phyloP scores from a whole-genome alignment of 2,113 vertebrate species.

The Brachypodius melanocephalos region DNA sequence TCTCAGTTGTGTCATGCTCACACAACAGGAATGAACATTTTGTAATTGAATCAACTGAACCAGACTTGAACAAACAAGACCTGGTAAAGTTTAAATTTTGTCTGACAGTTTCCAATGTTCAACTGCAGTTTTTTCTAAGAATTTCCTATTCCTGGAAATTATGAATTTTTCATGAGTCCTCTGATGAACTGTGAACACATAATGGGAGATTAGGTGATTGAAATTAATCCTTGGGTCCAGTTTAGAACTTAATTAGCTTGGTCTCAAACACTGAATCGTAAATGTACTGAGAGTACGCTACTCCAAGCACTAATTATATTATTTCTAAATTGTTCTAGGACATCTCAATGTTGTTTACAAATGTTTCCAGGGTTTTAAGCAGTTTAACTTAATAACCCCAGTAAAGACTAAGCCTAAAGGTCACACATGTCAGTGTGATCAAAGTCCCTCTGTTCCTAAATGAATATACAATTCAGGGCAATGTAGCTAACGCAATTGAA shows the following conservation, averaged over 20 bases:
- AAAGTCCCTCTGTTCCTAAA: neutral
- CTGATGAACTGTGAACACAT: neutral
- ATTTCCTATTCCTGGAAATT: neutral
- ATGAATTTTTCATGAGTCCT: neutral
- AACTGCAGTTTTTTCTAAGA: constrained; percentile 11
- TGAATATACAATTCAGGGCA: neutral
- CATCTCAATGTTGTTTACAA: neutral
- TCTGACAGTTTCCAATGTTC: neutral
- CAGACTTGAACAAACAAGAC: neutral
- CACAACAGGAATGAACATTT: neutral
- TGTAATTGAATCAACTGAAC: neutral
- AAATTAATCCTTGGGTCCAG: neutral
- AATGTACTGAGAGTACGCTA: neutral
- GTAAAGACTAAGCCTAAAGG: neutral
- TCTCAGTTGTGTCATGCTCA: neutral
- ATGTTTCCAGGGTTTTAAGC: neutral
- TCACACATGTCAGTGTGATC: neutral
- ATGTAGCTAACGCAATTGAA: neutral
- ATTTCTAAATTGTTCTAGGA: constrained; percentile 24
- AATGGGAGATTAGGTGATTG: neutral
- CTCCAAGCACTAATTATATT: constrained; percentile 1
- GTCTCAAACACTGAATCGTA: neutral
- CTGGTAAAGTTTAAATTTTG: neutral
- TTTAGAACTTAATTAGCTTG: neutral
- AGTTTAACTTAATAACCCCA: constrained; percentile 2